Evolutionary conservation across 2,797 vertebrate species (phyloP).

Genomic region (Malurus splendens): DNA sequence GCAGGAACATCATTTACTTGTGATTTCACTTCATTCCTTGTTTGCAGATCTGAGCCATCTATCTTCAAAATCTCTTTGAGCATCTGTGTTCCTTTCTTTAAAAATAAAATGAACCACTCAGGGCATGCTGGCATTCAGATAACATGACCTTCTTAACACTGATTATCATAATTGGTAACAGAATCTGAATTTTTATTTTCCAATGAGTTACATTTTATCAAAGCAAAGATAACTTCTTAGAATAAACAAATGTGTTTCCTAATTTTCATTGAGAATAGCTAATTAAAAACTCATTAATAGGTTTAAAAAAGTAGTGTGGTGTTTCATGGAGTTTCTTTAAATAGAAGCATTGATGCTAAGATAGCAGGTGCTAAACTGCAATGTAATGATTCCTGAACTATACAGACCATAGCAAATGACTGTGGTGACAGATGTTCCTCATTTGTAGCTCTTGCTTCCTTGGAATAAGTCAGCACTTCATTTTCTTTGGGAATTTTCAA

Average conservation of each 20-base stretch:
- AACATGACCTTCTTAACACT: not conserved
- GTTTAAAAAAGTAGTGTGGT: not conserved
- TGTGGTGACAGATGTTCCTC: slow-evolving; percentile 91
- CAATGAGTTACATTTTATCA: not conserved
- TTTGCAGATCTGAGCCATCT: slow-evolving; percentile 75
- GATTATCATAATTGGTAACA: not conserved
- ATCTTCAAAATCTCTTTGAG: slow-evolving; percentile 98
- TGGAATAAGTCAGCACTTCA: slow-evolving; percentile 64
- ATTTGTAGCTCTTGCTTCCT: slow-evolving; percentile 50
- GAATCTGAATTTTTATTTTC: not conserved
- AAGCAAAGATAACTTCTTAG: not conserved
- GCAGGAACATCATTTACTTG: slow-evolving; percentile 53
- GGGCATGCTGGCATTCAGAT: not conserved
- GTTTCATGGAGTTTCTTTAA: not conserved
- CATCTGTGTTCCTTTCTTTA: slow-evolving; percentile 92
- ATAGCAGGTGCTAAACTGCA: not conserved
- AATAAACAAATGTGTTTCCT: not conserved
- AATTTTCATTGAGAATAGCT: not conserved
- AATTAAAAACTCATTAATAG: not conserved
- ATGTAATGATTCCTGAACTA: not conserved
- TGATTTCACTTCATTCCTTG: slow-evolving; percentile 61
- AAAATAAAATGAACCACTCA: not conserved
- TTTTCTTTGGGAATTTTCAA: slow-evolving; percentile 82
- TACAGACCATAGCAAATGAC: slow-evolving; percentile 91
- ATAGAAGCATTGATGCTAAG: not conserved